Conservation (phyloP, 2,888 invertebrate genomes). For the Lamproptera curius region DNA sequence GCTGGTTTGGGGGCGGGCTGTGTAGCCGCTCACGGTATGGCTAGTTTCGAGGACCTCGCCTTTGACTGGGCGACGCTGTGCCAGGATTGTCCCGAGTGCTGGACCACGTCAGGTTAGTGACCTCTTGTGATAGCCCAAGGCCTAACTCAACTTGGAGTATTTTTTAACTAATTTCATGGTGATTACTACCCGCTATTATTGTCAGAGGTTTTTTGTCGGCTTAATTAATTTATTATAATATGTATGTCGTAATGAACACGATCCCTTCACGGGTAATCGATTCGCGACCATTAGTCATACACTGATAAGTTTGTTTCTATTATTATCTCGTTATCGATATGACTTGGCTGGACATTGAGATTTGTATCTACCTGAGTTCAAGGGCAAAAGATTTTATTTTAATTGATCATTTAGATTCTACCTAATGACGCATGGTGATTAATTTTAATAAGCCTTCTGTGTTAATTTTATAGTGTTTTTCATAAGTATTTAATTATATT, state of each 20-base stretch:
- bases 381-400: no score
- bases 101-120: slow-evolving; percentile 80
- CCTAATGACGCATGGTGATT: not conserved
- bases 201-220: no score
- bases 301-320: slow-evolving; percentile 6
- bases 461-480: no score
- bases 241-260: not conserved
- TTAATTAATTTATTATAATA: no score
- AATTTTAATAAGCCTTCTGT: no score
- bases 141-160: no score
- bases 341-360: not conserved
- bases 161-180: no score
- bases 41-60: slow-evolving; percentile 81
- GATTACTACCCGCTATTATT: not conserved
- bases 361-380: not conserved
- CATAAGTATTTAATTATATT: no score
- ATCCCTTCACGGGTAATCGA: not conserved
- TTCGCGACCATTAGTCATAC: not conserved
- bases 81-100: slow-evolving; percentile 80
- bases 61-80: slow-evolving; percentile 82
- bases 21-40: slow-evolving; percentile 69
- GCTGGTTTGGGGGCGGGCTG: slow-evolving; percentile 44
- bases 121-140: slow-evolving; percentile 24
- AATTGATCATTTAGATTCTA: no score
- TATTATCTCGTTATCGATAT: slow-evolving; percentile 2